Conservation (phyloP, 2,797 vertebrate species). For the Cetoscarus ocellatus region DNA sequence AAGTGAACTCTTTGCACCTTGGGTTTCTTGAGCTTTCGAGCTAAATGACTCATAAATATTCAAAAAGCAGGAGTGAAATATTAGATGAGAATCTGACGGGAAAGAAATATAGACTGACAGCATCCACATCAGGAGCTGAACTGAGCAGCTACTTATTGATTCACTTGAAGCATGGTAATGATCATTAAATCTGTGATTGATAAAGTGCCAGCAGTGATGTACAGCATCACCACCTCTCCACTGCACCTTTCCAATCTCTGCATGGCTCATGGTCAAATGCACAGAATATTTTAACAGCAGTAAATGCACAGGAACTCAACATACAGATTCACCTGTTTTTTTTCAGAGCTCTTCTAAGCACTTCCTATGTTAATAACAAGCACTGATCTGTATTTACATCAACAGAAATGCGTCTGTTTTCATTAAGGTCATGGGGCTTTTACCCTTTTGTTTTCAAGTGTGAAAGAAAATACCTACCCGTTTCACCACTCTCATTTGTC, state of each 20-base stretch:
- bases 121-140: conserved; percentile 2
- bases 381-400: too few relatives aligned
- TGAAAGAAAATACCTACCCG: not conserved
- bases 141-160: conserved; percentile 40
- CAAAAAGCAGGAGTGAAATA: conserved; percentile 5
- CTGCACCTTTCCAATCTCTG: conserved; percentile 12
- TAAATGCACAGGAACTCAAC: conserved; percentile 13
- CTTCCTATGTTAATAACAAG: too few relatives aligned
- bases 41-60: not conserved
- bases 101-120: conserved; percentile 21
- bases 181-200: conserved; percentile 49
- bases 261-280: conserved; percentile 9
- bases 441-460: not conserved
- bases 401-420: too few relatives aligned
- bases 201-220: conserved; percentile 23
- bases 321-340: not conserved
- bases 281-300: conserved; percentile 25
- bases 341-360: too few relatives aligned
- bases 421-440: too few relatives aligned
- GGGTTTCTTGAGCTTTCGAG: not conserved
- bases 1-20: not conserved
- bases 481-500: not conserved
- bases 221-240: conserved; percentile 9
- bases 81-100: conserved; percentile 2
- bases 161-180: conserved; percentile 11